Evolutionary conservation across 2,113 vertebrate species (phyloP).

Genomic region (Psilopsiagon aymara): DNA sequence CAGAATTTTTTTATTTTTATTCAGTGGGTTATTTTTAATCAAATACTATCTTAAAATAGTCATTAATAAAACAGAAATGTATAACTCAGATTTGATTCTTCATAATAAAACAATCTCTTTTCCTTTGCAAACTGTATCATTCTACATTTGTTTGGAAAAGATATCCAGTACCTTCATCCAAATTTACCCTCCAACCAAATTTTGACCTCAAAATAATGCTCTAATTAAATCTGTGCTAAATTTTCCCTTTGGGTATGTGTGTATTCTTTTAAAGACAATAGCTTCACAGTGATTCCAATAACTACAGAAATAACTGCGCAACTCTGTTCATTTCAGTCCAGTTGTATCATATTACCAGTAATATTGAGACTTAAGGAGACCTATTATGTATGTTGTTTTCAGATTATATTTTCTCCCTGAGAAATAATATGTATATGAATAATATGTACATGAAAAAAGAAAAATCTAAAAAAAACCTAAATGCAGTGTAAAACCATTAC

Average conservation of each 20-base stretch:
- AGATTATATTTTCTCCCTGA: background rate
- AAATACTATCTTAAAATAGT: background rate
- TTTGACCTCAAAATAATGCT: conserved; percentile 40
- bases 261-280: conserved; percentile 25
- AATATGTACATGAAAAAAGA: background rate
- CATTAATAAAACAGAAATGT: background rate
- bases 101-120: background rate
- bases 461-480: background rate
- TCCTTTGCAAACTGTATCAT: background rate
- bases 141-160: background rate
- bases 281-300: background rate
- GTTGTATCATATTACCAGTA: background rate
- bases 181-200: conserved; percentile 23
- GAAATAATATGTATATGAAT: too few species aligned
- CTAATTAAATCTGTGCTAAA: conserved; percentile 33
- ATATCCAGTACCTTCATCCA: background rate
- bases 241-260: conserved; percentile 5
- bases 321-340: background rate
- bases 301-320: conserved; percentile 12
- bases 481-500: background rate
- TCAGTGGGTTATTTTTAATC: background rate
- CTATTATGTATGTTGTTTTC: background rate
- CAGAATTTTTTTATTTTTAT: background rate
- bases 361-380: background rate
- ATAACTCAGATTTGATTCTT: background rate